A percentile compares a stretch with the other conserved stretches of the same genome.
phyloP scores from a whole-genome alignment of 1,140 invertebrate genomes.

The Copidosoma floridanum region DNA sequence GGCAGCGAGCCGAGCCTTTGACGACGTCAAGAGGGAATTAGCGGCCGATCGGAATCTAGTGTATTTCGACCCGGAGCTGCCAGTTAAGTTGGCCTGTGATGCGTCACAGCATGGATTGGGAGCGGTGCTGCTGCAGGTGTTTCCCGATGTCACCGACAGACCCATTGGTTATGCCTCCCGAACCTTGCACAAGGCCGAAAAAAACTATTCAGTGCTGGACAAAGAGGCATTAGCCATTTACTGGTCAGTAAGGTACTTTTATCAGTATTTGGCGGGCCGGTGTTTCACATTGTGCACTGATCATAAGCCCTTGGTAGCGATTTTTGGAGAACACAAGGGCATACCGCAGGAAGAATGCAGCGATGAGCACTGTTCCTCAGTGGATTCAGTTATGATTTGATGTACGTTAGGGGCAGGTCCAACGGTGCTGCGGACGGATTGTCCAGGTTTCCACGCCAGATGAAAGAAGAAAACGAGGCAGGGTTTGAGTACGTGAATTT shows the following conservation, averaged over 20 bases:
- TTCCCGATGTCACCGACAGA: not conserved
- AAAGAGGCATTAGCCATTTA: too few species aligned
- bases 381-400: not conserved
- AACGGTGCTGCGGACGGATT: constrained; percentile 37
- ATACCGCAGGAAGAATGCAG: not conserved
- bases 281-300: constrained; percentile 1
- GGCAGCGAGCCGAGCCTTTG: not conserved
- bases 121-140: not conserved
- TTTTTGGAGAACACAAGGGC: too few species aligned
- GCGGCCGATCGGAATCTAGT: not conserved
- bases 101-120: not conserved
- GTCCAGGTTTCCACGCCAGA: constrained; percentile 34
- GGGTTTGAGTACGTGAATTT: too few species aligned
- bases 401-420: constrained; percentile 32
- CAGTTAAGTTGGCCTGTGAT: not conserved
- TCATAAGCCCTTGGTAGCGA: too few species aligned
- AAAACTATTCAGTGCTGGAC: too few species aligned
- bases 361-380: not conserved
- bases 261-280: constrained; percentile 4
- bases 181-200: not conserved
- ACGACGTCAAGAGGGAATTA: not conserved
- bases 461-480: not conserved
- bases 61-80: not conserved
- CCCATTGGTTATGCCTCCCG: not conserved
- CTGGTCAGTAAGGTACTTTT: not conserved